Conservation (phyloP, 2,888 invertebrate species). For the Eledone cirrhosa region DNA sequence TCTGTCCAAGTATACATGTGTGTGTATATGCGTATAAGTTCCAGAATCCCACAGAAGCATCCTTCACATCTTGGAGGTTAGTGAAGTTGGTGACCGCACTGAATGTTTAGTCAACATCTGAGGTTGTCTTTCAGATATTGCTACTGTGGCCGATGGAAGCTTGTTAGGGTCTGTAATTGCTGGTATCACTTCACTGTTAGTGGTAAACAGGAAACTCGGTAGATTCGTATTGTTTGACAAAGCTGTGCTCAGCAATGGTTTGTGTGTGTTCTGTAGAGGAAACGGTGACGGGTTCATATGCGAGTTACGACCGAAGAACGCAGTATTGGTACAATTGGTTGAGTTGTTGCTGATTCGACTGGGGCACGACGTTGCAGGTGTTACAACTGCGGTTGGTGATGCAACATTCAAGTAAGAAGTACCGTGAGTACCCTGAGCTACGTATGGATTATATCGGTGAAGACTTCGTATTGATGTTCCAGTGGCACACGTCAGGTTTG, state of each 20-base stretch:
- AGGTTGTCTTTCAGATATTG: constrained; percentile 1
- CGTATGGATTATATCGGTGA: constrained; percentile 20
- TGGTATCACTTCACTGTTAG: constrained; percentile 3
- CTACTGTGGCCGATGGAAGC: neutral
- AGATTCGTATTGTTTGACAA: constrained; percentile 20
- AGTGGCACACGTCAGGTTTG: neutral
- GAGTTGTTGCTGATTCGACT: neutral
- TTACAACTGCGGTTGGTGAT: neutral
- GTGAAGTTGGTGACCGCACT: neutral
- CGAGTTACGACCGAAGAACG: constrained; percentile 10
- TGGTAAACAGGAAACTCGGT: constrained; percentile 3
- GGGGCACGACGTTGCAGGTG: neutral
- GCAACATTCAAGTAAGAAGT: constrained; percentile 17
- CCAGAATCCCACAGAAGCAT: neutral
- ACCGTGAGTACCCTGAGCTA: constrained; percentile 7
- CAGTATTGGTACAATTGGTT: neutral
- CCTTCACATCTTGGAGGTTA: constrained; percentile 18
- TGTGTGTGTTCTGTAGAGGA: constrained; percentile 14
- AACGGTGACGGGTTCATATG: neutral
- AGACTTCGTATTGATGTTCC: constrained; percentile 9
- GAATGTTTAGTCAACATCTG: constrained; percentile 1
- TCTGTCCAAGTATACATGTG: neutral
- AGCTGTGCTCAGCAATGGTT: constrained; percentile 15
- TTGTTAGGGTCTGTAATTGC: neutral
- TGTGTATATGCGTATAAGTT: neutral